phyloP scores from a whole-genome alignment of 2,888 invertebrate species.

The Acleris literana region DNA sequence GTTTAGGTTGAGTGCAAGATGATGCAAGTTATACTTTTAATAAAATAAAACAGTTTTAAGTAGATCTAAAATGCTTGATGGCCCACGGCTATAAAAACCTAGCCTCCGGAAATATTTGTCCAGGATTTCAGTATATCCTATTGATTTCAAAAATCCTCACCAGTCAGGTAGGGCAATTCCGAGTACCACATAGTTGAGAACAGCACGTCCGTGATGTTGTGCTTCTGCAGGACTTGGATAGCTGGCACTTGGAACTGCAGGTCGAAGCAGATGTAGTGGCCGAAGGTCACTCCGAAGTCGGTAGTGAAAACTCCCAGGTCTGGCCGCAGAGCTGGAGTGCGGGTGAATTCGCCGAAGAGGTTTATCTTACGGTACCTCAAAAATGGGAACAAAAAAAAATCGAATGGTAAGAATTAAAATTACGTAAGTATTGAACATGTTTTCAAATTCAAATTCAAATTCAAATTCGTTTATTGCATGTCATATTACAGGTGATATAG shows the following conservation, averaged over 20 bases:
- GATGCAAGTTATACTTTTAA: no score
- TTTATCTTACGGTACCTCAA: constrained; percentile 77
- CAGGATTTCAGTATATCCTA: no score
- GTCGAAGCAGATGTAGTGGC: constrained; percentile 93
- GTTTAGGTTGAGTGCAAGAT: no score
- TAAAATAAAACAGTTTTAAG: no score
- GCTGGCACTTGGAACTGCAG: constrained; percentile 89
- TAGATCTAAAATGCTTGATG: no score
- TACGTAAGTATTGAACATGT: no score
- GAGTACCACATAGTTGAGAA: constrained; percentile 92
- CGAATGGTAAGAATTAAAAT: no score
- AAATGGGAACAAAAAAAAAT: constrained; percentile 37
- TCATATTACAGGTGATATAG: no score
- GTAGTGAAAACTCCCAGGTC: constrained; percentile 86
- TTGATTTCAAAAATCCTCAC: constrained; percentile 54
- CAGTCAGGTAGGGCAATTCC: constrained; percentile 89
- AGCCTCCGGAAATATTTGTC: no score
- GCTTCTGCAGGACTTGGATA: constrained; percentile 79
- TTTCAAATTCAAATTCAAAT: no score
- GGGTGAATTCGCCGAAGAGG: constrained; percentile 80
- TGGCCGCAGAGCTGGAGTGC: constrained; percentile 79
- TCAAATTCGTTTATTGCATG: no score
- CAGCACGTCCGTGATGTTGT: constrained; percentile 84
- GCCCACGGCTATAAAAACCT: no score
- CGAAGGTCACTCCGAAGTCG: constrained; percentile 92